Base-by-base conservation (phyloP, 2,797 vertebrate genomes). In the Clarias pachynema region DNA sequence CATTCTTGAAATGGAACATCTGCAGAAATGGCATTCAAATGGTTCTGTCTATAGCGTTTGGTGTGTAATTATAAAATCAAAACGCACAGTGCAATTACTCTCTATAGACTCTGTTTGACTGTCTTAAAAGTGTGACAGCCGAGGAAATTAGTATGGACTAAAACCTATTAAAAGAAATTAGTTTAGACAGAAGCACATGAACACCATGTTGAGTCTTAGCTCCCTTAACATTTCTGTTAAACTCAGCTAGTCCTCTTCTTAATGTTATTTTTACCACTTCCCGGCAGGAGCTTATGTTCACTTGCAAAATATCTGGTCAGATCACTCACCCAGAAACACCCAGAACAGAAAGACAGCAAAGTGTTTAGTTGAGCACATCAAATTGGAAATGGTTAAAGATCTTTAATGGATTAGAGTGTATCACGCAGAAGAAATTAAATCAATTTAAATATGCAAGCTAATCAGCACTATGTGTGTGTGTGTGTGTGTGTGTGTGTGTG, bases 381-480 rank as follows among this genome's bases (percentile, higher is more conserved):
- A 77, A 34, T 34, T 57, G 20, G 34, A 59, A 14, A 29, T 4
- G 22, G 16, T 63, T 62, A 40, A 40, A 40, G 2, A 22, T 63
- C 24, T 62, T 63, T 63, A 63, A 44, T 79, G 37, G 24, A 26
- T 60, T 44, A 1, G 14, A 60, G 57, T 22, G 57, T 2, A 24
- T 78, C 75, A 37, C 2, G 59, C 34, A 62, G 77, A 59, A 79
- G 57, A 79, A 37, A 62, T 79, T 59, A n/a, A 34, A 79, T 6
- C 31, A 63, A n/a, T 24, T 79, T 3, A 6, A 63, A 59, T 18
- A 59, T n/a, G 31, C 59, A 63, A 26, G 34, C 57, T 79, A 79
- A 79, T 79, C 77, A 79, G 24, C 6, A 1, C 16, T 26, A 15
- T 60, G 56, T 44, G 59, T 26, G 59, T 79, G 22, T 16, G 4